Base-by-base conservation (phyloP, 2,888 invertebrate genomes). In the Tyria jacobaeae region DNA sequence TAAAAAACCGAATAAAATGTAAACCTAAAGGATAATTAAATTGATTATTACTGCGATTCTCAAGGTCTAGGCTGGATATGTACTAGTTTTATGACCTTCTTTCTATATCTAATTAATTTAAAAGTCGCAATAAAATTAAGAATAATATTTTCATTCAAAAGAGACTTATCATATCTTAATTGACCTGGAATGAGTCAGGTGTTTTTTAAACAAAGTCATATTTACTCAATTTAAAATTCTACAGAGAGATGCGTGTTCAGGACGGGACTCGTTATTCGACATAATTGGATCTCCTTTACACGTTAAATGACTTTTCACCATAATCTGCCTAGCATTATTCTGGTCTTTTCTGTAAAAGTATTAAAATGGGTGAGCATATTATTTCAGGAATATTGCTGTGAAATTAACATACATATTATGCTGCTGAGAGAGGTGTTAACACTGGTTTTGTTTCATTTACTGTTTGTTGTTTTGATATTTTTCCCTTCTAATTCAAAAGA, bases 161-260 rank as follows among this genome's bases (percentile, higher is more conserved):
- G n/a, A 53, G 34, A 31, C 51, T 48, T 25, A 51, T 39, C 41
- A 9, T 44, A 21, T 44, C 48, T 54, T 64, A 67, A 75, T 65
- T 65, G 57, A 57, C 37, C 47, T 56, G 35, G 53, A 59, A 56
- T 62, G 60, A 65, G 44, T 66, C 21, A 60, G 39, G 50, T 66
- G 47, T 62, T 67, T 71, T 71, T 67, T 59, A 34, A 66, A 66
- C 63, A 76, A 65, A 67, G 64, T 65, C 75, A 76, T 83, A 83
- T 85, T 85, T 85, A 80, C 79, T 73, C 76, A 79, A 83, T 87
- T 68, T 82, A 79, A 83, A 83, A 84, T 79, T 72, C 76, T 71
- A 76, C 72, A 61, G 75, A 76, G 77, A 80, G 81, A 81, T 81
- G 77, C 75, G 79, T 83, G 84, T 81, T 82, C 77, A 72, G 77